Percentiles rank a stretch among this genome's conserved stretches.
Conservation (phyloP, 2,113 vertebrate genomes). For the Apteryx owenii region DNA sequence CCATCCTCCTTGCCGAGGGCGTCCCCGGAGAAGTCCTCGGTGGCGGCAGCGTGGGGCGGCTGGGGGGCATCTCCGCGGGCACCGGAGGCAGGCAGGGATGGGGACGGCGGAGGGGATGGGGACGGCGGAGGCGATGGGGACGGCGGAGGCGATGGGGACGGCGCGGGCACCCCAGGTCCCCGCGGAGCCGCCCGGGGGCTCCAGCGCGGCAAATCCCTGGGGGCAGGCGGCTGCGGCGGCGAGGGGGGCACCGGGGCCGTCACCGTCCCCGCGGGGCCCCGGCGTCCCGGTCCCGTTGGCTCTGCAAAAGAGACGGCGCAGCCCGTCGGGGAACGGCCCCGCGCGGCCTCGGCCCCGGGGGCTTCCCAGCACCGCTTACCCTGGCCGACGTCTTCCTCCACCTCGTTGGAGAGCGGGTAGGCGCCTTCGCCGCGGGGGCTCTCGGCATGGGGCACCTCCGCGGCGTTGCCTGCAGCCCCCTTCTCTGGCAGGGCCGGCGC, state of each 20-base stretch:
- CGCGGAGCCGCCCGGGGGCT: background rate
- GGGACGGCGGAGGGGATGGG: too few relatives aligned
- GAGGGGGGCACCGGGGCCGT: background rate
- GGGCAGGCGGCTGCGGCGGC: accelerated
- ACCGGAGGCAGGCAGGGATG: accelerated
- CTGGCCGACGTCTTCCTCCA: background rate
- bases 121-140: background rate
- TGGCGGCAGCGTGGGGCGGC: accelerated
- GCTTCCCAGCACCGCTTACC: background rate
- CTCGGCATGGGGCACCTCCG: background rate
- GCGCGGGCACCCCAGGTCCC: accelerated
- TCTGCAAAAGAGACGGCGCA: constrained; percentile 59
- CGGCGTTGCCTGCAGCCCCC: background rate
- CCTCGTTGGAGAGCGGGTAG: constrained; percentile 8
- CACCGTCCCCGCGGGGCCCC: background rate
- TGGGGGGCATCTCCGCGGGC: background rate
- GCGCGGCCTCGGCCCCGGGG: background rate
- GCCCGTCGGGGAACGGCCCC: background rate
- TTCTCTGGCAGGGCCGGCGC: background rate
- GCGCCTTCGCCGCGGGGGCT: background rate
- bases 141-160: accelerated
- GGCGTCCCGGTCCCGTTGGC: constrained; percentile 57
- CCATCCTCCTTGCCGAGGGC: accelerated
- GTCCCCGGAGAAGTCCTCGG: constrained; percentile 37
- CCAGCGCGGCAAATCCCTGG: background rate